Conservation (phyloP, 2,888 invertebrate genomes). For the Muscina levida region DNA sequence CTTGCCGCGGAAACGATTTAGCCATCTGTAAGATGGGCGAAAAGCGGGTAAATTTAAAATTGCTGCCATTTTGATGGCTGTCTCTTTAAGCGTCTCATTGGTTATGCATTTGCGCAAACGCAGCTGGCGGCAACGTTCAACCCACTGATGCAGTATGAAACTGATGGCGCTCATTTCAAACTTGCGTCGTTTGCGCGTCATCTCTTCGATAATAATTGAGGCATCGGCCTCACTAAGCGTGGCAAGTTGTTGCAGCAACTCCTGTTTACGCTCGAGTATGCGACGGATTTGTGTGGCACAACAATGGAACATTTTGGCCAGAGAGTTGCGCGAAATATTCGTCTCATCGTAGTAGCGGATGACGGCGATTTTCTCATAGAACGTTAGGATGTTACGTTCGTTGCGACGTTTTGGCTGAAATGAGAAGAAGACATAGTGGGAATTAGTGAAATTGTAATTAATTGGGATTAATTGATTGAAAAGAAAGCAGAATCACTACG, state of each 20-base stretch:
- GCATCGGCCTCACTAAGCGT: constrained; percentile 76
- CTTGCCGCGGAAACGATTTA: constrained; percentile 76
- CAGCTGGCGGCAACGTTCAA: constrained; percentile 75
- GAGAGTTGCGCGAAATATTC: constrained; percentile 76
- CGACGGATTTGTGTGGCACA: constrained; percentile 78
- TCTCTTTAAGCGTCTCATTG: constrained; percentile 75
- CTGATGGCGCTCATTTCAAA: constrained; percentile 78
- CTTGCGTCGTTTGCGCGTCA: constrained; percentile 77
- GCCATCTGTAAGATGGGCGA: constrained; percentile 75
- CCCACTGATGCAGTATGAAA: constrained; percentile 77
- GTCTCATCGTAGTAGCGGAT: constrained; percentile 78
- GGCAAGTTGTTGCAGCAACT: constrained; percentile 74
- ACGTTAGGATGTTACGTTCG: constrained; percentile 76
- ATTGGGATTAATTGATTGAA: too few species aligned
- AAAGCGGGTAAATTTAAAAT: constrained; percentile 75
- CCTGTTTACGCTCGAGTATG: constrained; percentile 76
- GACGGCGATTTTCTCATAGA: constrained; percentile 78
- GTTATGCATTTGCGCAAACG: constrained; percentile 72
- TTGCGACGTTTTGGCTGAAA: constrained; percentile 73
- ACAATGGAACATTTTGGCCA: constrained; percentile 78
- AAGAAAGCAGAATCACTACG: too few species aligned
- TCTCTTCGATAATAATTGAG: constrained; percentile 76
- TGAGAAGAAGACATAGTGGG: neutral
- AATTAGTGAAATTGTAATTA: too few species aligned
- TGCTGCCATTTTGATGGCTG: constrained; percentile 76